These are phyloP conservation scores for Monomorium pharaonis DNA, from an alignment of 1,140 invertebrate genomes.

Conservation along the genomic window DNA sequence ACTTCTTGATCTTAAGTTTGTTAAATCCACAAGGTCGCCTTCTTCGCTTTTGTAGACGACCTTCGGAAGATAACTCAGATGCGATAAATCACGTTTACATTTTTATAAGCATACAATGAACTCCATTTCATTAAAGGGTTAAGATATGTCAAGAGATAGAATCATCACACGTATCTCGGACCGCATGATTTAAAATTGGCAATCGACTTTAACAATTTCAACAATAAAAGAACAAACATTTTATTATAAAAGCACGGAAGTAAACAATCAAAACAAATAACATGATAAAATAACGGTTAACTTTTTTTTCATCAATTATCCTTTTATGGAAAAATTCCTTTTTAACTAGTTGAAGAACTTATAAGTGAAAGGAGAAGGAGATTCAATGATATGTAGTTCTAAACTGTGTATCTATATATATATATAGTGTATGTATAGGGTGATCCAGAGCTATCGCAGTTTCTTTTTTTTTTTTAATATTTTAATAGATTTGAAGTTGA, in stretches of 20 bases:
- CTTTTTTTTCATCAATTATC: not conserved
- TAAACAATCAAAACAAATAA: not conserved
- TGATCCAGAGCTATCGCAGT: not conserved
- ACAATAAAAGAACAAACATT: not conserved
- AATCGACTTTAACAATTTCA: not conserved
- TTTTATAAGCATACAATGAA: not conserved
- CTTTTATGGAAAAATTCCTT: not conserved
- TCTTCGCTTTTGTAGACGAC: slow-evolving; percentile 45
- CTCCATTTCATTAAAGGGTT: not conserved
- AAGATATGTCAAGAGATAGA: not conserved
- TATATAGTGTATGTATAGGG: not conserved
- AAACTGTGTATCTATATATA: not conserved
- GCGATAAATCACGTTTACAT: slow-evolving; percentile 1
- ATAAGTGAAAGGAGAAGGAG: slow-evolving; percentile 37
- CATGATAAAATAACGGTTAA: not conserved
- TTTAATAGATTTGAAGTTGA: not conserved
- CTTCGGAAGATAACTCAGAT: slow-evolving; percentile 62
- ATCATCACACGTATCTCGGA: not conserved
- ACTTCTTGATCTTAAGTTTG: slow-evolving; percentile 42
- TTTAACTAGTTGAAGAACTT: not conserved
- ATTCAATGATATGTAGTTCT: not conserved
- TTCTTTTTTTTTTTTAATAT: not conserved
- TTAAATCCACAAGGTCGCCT: slow-evolving; percentile 63
- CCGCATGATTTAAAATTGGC: not conserved
- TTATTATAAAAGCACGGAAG: not conserved